Conservation (phyloP, 2,888 invertebrate genomes). For the Oasisia sp. region DNA sequence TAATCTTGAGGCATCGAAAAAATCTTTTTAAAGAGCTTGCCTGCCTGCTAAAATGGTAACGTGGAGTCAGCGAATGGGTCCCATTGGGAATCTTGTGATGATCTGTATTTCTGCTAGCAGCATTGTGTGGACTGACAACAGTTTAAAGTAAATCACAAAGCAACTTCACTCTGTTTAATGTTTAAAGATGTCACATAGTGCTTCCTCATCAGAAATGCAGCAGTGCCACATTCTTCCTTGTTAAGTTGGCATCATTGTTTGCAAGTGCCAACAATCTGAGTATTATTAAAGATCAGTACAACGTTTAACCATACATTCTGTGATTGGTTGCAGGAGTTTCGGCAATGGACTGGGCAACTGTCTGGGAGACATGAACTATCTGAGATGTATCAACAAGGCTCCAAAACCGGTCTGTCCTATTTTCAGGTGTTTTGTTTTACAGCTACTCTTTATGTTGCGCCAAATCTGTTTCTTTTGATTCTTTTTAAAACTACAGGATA, state of each 20-base stretch:
- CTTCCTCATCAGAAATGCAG: too few species aligned
- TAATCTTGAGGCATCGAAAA: background rate
- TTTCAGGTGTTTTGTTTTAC: background rate
- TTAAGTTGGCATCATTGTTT: background rate
- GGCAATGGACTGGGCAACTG: conserved; percentile 67
- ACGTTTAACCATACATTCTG: background rate
- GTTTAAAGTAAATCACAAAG: background rate
- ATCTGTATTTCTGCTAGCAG: too few species aligned
- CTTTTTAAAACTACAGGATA: too few species aligned
- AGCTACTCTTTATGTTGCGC: background rate
- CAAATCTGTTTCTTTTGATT: background rate
- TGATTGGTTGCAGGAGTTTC: conserved; percentile 57
- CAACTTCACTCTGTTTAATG: too few species aligned
- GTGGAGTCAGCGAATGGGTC: background rate
- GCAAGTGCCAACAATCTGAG: background rate
- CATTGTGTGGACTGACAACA: background rate
- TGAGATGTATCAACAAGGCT: conserved; percentile 58
- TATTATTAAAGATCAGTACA: background rate
- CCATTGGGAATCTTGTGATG: background rate
- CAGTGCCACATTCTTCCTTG: background rate
- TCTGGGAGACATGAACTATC: conserved; percentile 64
- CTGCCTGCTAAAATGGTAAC: background rate
- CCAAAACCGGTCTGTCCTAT: conserved; percentile 54
- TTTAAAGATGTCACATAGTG: too few species aligned
- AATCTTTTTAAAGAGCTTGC: background rate